Evolutionary conservation across 2,888 invertebrate species (phyloP), one percentile per base, ranked within the genome.

Genomic region (Machimus atricapillus): DNA sequence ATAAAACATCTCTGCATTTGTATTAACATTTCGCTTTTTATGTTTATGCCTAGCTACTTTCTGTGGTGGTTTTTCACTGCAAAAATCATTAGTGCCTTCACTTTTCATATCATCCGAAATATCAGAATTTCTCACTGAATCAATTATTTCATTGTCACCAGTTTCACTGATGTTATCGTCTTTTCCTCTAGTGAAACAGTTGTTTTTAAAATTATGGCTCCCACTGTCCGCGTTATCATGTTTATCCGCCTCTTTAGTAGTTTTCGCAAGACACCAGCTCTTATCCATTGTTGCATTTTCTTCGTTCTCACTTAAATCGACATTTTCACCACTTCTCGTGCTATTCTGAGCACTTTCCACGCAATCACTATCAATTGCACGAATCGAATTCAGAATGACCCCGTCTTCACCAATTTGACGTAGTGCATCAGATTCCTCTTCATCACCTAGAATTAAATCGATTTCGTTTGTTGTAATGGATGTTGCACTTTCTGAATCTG

Each of bases 401-500:
- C 74, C 74, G 40, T 73, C 40, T 16, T 85, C 74, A n/a, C 74
- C 27, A 27, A 27, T 56, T 23, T 66, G 66, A 12, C 66, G 19
- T 27, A 66, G 12, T 27, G 27, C 27, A 27, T 66, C 23, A 66
- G 27, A 66, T 14, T 89, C 89, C 19, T 90, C 89, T 58, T 12
- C 43, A 31, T 78, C 89, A 14, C 89, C 89, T 4, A 90, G 90
- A 66, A 66, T 23, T 1, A 90, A 91, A 19, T 90, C 91, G 56
- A 91, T 90, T 78, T 92, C 91, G 58, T 91, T 83, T 19, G 87
- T 88, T 19, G 87, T 86, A 66, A 82, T 83, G 2, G 87, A 86
- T 8, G 86, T 90, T 86, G 58, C 85, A 85, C 86, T 88, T 86
- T 81, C 88, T 81, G 78, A 91, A 37, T 87, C 86, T 40, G 43